phyloP scores from a whole-genome alignment of 2,888 invertebrate species.

The Mactromeris polynyma region DNA sequence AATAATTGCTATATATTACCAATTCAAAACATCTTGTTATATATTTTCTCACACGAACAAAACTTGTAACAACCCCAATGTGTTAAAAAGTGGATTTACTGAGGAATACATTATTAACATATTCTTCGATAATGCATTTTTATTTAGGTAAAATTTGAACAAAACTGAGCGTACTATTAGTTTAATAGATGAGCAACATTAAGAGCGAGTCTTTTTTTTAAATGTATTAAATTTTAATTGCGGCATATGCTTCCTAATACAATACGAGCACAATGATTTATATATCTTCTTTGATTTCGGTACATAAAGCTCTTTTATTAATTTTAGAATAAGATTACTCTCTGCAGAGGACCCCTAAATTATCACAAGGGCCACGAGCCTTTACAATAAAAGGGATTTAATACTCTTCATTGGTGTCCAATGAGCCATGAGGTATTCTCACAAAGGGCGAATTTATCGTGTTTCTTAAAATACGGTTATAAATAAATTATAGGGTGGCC shows the following conservation, averaged over 20 bases:
- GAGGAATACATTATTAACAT: no score
- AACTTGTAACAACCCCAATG: no score
- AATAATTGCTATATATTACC: no score
- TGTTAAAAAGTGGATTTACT: no score
- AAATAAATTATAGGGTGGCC: conserved; percentile 65
- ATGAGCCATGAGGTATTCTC: conserved; percentile 39
- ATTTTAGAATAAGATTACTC: neutral
- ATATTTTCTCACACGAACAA: no score
- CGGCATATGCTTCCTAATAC: neutral
- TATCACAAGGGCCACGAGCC: neutral
- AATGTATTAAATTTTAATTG: neutral
- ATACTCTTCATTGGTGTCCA: conserved; percentile 42
- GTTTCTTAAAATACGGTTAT: conserved; percentile 65
- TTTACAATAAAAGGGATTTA: conserved; percentile 16
- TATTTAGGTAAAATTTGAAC: no score
- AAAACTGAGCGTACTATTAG: no score
- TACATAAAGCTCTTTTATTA: neutral
- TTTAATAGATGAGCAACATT: no score
- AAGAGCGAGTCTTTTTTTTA: neutral
- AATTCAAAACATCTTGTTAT: no score
- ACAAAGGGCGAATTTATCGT: conserved; percentile 30
- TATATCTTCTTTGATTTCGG: neutral
- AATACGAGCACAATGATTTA: neutral
- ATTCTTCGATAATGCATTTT: no score
- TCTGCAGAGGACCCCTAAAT: neutral